Conservation (phyloP, 2,113 vertebrate genomes). For the Rafetus swinhoei region DNA sequence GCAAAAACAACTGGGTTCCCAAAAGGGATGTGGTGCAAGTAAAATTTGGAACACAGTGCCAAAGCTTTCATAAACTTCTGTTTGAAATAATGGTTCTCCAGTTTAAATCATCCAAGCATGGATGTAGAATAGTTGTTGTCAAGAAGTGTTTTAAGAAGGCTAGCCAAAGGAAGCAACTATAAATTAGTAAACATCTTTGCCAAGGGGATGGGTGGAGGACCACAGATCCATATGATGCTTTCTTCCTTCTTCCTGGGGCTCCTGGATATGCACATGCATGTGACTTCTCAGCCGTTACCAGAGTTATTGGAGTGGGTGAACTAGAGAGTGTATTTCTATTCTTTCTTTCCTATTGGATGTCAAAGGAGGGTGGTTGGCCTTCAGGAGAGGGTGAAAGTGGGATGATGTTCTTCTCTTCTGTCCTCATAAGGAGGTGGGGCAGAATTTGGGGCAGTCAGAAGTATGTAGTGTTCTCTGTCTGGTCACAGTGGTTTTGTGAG, state of each 20-base stretch:
- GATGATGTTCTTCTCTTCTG: not conserved
- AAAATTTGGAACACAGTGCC: not conserved
- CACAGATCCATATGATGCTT: not conserved
- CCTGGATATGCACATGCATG: not conserved
- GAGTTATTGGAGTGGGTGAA: not conserved
- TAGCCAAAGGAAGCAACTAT: not conserved
- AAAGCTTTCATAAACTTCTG: not conserved
- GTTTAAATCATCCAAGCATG: not conserved
- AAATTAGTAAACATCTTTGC: not conserved
- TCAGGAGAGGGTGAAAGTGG: not conserved
- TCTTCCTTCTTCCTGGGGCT: not conserved
- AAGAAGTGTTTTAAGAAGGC: not conserved
- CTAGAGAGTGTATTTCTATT: not conserved
- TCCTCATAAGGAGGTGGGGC: not conserved
- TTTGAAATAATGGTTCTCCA: not conserved
- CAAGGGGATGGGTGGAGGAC: not conserved
- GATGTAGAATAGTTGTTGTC: not conserved
- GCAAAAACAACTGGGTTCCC: not conserved
- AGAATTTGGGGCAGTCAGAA: not conserved
- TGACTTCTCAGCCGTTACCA: not conserved
- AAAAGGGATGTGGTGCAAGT: fast-evolving
- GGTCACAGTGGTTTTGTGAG: not conserved
- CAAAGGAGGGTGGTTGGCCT: not conserved
- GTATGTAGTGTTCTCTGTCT: fast-evolving
- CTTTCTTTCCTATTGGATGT: not conserved